These are phyloP conservation scores for Arctia plantaginis DNA, from an alignment of 2,888 invertebrate genomes.

Conservation along the genomic window DNA sequence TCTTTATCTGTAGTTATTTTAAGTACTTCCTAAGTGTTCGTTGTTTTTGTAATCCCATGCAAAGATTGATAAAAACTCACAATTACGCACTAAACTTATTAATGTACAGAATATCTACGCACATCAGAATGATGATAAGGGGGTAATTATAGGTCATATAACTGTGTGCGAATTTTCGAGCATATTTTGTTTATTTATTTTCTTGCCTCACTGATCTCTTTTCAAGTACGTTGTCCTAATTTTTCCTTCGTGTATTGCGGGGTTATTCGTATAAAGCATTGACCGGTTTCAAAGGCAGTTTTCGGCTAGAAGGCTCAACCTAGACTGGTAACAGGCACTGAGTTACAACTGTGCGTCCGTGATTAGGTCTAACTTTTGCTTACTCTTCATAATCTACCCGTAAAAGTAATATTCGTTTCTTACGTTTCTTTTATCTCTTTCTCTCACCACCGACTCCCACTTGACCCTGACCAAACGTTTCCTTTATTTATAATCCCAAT, in stretches of 20 bases:
- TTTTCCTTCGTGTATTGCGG: not conserved
- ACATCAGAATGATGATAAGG: not conserved
- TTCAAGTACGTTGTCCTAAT: not conserved
- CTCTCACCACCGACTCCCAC: no score
- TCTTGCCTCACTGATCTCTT: not conserved
- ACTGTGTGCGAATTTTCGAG: not conserved
- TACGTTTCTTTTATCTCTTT: no score
- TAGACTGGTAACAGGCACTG: not conserved
- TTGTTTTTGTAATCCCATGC: constrained; percentile 6
- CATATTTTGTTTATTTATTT: not conserved
- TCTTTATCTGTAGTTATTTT: not conserved
- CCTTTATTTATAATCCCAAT: no score
- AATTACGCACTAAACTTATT: constrained; percentile 4
- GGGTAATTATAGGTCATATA: not conserved
- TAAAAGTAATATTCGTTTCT: no score
- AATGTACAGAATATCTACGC: not conserved
- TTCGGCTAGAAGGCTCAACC: no score
- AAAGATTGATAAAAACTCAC: not conserved
- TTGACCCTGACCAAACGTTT: no score
- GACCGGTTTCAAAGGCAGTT: not conserved
- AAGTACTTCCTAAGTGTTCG: not conserved
- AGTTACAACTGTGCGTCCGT: no score
- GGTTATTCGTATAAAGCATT: not conserved
- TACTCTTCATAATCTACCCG: no score
- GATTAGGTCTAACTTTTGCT: no score